These are phyloP conservation scores for Characodon lateralis DNA, from an alignment of 2,797 vertebrate species.

Conservation along the genomic window DNA sequence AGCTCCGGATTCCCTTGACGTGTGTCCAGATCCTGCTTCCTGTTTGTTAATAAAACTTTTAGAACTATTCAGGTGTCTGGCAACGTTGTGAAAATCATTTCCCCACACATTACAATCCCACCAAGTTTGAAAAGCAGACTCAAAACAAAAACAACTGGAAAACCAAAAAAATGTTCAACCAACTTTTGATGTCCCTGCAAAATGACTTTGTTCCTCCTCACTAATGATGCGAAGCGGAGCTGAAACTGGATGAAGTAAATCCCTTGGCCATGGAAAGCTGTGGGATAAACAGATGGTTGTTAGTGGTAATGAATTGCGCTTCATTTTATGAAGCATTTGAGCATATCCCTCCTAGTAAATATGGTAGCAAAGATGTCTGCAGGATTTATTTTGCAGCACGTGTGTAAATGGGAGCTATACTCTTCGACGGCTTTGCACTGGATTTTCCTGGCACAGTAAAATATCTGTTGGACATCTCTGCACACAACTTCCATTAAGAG, in stretches of 20 bases:
- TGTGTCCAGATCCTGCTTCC: too few species aligned
- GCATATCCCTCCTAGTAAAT: slow-evolving; percentile 14
- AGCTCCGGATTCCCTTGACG: too few species aligned
- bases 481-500: slow-evolving; percentile 33
- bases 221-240: slow-evolving; percentile 10
- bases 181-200: slow-evolving; percentile 21
- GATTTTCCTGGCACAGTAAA: not conserved
- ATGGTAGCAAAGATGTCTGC: not conserved
- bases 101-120: too few species aligned
- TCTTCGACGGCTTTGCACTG: not conserved
- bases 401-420: slow-evolving; percentile 8
- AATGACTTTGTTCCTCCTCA: not conserved
- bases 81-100: too few species aligned
- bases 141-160: slow-evolving; percentile 18
- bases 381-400: slow-evolving; percentile 17
- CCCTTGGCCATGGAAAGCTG: not conserved
- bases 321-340: slow-evolving; percentile 2
- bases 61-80: too few species aligned
- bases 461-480: slow-evolving; percentile 51
- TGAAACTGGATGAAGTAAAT: not conserved
- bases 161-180: slow-evolving; percentile 24
- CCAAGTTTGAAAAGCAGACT: slow-evolving; percentile 7
- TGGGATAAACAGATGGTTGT: not conserved
- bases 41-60: too few species aligned
- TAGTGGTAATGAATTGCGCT: not conserved